phyloP scores from a whole-genome alignment of 2,888 invertebrate species.

The Onthophagus sagittarius region DNA sequence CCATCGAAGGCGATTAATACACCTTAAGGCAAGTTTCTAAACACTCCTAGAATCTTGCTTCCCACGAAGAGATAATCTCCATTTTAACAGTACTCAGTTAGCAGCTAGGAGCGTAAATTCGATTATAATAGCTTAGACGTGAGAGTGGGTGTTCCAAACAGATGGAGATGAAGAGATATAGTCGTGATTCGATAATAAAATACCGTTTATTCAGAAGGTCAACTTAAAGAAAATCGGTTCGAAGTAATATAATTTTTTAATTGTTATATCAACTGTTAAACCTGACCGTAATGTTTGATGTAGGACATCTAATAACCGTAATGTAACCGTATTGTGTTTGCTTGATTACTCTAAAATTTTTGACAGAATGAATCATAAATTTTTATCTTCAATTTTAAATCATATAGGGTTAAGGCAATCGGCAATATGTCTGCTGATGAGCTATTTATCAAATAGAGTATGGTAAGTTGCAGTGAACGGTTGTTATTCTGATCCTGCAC shows the following conservation, averaged over 20 bases:
- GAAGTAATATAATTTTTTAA: too few species aligned
- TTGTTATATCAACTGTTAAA: too few species aligned
- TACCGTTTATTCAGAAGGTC: neutral
- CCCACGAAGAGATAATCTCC: neutral
- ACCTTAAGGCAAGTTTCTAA: neutral
- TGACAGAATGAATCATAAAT: too few species aligned
- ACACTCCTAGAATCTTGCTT: neutral
- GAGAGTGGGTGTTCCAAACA: neutral
- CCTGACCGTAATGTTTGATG: too few species aligned
- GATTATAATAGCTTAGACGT: slow-evolving; percentile 4
- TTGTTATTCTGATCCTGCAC: too few species aligned
- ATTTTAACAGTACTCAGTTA: neutral
- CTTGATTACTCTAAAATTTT: too few species aligned
- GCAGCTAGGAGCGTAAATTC: neutral
- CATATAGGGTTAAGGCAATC: too few species aligned
- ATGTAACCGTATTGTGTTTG: too few species aligned
- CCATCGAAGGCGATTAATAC: neutral
- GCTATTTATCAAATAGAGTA: too few species aligned
- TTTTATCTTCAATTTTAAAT: too few species aligned
- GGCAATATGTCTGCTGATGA: too few species aligned
- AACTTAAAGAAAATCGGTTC: neutral
- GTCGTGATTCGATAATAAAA: neutral
- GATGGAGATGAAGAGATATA: neutral
- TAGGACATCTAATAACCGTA: neutral
- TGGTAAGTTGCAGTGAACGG: too few species aligned